Conservation (phyloP, 2,113 vertebrate species). For the Clinocottus analis region DNA sequence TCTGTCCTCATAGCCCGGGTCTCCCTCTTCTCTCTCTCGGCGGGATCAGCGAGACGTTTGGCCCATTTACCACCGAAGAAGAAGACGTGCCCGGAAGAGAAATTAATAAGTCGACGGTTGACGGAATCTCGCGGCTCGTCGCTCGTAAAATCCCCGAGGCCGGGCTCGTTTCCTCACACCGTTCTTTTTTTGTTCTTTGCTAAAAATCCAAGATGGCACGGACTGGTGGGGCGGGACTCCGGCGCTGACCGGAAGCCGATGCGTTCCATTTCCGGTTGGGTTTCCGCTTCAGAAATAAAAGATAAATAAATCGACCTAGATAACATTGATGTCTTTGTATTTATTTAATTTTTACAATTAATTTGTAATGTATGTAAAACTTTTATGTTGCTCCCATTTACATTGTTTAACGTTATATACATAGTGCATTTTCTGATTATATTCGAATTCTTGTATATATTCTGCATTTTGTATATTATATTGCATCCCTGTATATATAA, state of each 20-base stretch:
- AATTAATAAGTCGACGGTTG: too few species aligned
- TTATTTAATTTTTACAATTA: too few species aligned
- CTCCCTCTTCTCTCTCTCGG: slow-evolving; percentile 11
- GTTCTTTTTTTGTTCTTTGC: slow-evolving; percentile 75
- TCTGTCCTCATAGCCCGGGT: slow-evolving; percentile 64
- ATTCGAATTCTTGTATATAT: too few species aligned
- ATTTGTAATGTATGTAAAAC: too few species aligned
- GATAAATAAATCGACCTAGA: slow-evolving; percentile 60
- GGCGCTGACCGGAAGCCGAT: slow-evolving; percentile 28
- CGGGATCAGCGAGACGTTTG: slow-evolving; percentile 26
- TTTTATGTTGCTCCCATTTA: too few species aligned
- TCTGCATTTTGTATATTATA: too few species aligned
- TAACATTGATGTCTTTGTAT: slow-evolving; percentile 21
- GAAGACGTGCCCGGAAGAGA: too few species aligned
- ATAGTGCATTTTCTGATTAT: too few species aligned
- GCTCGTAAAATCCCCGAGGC: neutral
- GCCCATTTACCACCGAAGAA: slow-evolving; percentile 28
- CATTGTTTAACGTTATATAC: too few species aligned
- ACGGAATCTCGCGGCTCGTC: too few species aligned
- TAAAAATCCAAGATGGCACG: slow-evolving; percentile 77
- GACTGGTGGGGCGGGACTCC: slow-evolving; percentile 64
- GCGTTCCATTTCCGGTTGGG: slow-evolving; percentile 47
- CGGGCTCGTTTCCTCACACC: slow-evolving; percentile 24
- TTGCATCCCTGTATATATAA: too few species aligned
- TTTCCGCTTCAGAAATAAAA: slow-evolving; percentile 62